Evolutionary conservation across 1,140 invertebrate species (phyloP).

Genomic region (Drosophila sp.): DNA sequence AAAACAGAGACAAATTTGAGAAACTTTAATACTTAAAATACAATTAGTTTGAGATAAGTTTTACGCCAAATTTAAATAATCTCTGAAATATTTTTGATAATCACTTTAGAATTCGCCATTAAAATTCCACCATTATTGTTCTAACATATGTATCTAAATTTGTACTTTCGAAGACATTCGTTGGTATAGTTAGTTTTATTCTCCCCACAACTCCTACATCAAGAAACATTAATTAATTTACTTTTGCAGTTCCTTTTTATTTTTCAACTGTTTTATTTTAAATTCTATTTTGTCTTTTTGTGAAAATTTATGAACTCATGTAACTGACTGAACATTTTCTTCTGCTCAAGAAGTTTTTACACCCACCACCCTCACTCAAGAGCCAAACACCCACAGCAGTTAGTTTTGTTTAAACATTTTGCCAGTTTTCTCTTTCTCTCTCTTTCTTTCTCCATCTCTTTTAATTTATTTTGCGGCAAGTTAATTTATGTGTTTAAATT

Average conservation of each 20-base stretch:
- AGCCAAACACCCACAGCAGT: slow-evolving; percentile 10
- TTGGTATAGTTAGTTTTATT: too few species aligned
- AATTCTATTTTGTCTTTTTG: slow-evolving; percentile 53
- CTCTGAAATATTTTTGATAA: too few species aligned
- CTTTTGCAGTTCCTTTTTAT: slow-evolving; percentile 51
- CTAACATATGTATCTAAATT: too few species aligned
- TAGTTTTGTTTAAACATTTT: slow-evolving; percentile 57
- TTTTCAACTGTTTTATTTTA: slow-evolving; percentile 68
- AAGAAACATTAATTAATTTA: slow-evolving; percentile 76
- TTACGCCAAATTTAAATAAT: too few species aligned
- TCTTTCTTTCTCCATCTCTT: slow-evolving; percentile 24
- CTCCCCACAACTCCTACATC: background rate
- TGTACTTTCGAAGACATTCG: too few species aligned
- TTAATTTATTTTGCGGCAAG: slow-evolving; percentile 73
- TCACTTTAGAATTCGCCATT: too few species aligned
- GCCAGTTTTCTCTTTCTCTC: slow-evolving; percentile 41
- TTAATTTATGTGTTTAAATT: slow-evolving; percentile 62
- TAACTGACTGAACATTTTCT: slow-evolving; percentile 55
- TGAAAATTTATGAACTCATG: slow-evolving; percentile 71
- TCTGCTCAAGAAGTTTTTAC: slow-evolving; percentile 41
- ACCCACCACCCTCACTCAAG: background rate
- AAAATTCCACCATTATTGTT: too few species aligned
- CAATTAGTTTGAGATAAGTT: too few species aligned
- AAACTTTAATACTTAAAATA: too few species aligned
- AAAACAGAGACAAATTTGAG: too few species aligned